Base-by-base conservation (phyloP, 2,888 invertebrate species). In the Coenonympha glycerion region DNA sequence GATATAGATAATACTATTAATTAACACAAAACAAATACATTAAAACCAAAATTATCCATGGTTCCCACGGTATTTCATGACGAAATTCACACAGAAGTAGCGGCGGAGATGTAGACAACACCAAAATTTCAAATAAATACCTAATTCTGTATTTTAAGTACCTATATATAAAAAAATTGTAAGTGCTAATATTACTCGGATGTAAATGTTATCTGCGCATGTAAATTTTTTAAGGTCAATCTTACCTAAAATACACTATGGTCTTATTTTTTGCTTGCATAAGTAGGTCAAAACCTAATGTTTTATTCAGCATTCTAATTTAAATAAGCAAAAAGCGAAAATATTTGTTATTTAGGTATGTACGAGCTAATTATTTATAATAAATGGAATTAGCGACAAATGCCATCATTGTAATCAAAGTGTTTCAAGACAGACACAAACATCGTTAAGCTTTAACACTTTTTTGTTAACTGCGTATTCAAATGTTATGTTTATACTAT, bases 321-420 rank as follows among this genome's bases (percentile, higher is more conserved):
- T 44, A 44, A 34, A 45, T 45, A 45, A 45, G 45, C 34, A 45
- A 34, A 45, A 33, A 45, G n/a, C n/a, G n/a, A n/a, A n/a, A n/a
- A n/a, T n/a, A n/a, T n/a, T 24, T 33, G 30, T 42, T 42, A 33
- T 45, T 45, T 34, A 34, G 34, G 45, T 26, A 34, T 34, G 45
- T 18, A 45, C 34, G 33, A 34, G 42, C 34, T n/a, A 34, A 45
- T 24, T 34, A 44, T 45, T 34, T 22, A 33, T 45, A 45, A 15
- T 45, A 33, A 24, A 31, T 33, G 6, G 33, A n/a, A n/a, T 33
- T 31, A 13, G 13, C 13, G n/a, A n/a, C n/a, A n/a, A n/a, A n/a
- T n/a, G n/a, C n/a, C n/a, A n/a, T n/a, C n/a, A n/a, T n/a, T n/a
- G n/a, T n/a, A n/a, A n/a, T n/a, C n/a, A n/a, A n/a, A n/a, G n/a